Percentiles rank a stretch among this genome's conserved stretches.
phyloP scores from a whole-genome alignment of 2,113 vertebrate species.

The Callipepla squamata region DNA sequence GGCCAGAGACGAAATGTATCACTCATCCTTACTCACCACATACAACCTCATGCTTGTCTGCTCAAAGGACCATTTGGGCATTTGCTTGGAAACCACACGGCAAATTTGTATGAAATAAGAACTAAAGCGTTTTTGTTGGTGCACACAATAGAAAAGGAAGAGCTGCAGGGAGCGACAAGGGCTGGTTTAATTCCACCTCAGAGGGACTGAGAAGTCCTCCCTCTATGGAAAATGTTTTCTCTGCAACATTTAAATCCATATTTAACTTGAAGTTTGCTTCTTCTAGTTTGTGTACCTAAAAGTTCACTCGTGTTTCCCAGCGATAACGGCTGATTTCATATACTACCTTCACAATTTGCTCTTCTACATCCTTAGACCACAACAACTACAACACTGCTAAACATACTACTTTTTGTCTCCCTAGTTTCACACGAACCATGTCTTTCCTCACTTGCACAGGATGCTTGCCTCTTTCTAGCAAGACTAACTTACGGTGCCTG shows the following conservation, averaged over 20 bases:
- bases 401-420: constrained; percentile 41
- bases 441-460: neutral
- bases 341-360: constrained; percentile 7
- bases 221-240: neutral
- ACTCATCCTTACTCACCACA: neutral
- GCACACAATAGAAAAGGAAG: neutral
- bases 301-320: neutral
- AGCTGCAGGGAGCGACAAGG: neutral
- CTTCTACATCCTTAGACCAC: constrained; percentile 43
- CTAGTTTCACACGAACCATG: neutral
- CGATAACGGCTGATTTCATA: neutral
- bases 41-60: fast-evolving
- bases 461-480: constrained; percentile 9
- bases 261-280: neutral
- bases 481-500: neutral
- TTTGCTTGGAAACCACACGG: neutral
- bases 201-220: neutral
- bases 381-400: constrained; percentile 8
- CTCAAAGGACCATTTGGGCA: neutral
- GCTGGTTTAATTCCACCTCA: neutral
- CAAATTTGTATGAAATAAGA: neutral
- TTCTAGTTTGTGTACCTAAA: neutral
- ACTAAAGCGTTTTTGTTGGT: neutral
- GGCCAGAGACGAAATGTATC: neutral
- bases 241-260: neutral